These are phyloP conservation scores for Ceyx margarethae DNA, from an alignment of 2,113 vertebrate species.

Conservation along the genomic window DNA sequence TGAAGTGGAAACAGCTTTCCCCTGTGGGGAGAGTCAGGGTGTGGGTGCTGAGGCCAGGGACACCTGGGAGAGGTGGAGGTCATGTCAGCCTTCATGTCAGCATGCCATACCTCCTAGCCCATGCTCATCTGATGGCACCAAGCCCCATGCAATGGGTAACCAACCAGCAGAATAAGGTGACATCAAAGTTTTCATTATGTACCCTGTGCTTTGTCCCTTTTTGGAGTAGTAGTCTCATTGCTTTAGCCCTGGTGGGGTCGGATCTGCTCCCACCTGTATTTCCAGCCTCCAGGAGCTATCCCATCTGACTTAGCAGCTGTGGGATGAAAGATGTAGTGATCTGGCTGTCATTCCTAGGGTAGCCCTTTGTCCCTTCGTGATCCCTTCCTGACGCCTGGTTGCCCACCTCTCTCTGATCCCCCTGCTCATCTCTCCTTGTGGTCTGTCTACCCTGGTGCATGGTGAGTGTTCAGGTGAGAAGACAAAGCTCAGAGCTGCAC, in stretches of 20 bases:
- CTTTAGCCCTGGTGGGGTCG: too few species aligned
- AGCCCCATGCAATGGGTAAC: too few species aligned
- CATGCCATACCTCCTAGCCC: too few species aligned
- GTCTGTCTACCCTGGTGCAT: rapidly evolving
- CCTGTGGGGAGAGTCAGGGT: too few species aligned
- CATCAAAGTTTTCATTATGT: too few species aligned
- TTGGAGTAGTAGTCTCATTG: too few species aligned
- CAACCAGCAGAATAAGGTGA: too few species aligned
- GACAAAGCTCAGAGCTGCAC: background rate
- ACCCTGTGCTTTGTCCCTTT: too few species aligned
- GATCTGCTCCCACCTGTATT: background rate
- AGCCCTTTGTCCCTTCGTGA: background rate
- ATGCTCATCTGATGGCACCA: too few species aligned
- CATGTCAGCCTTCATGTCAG: background rate
- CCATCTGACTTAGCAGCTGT: background rate
- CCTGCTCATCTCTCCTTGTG: background rate
- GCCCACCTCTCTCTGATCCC: background rate
- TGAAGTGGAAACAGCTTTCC: too few species aligned
- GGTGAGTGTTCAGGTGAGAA: background rate
- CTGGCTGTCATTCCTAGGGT: background rate
- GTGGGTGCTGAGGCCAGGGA: too few species aligned
- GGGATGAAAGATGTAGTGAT: background rate
- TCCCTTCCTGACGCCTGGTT: background rate
- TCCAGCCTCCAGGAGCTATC: background rate
- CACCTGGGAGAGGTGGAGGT: too few species aligned